phyloP scores from a whole-genome alignment of 2,888 invertebrate genomes.

The Andrena bicolor region DNA sequence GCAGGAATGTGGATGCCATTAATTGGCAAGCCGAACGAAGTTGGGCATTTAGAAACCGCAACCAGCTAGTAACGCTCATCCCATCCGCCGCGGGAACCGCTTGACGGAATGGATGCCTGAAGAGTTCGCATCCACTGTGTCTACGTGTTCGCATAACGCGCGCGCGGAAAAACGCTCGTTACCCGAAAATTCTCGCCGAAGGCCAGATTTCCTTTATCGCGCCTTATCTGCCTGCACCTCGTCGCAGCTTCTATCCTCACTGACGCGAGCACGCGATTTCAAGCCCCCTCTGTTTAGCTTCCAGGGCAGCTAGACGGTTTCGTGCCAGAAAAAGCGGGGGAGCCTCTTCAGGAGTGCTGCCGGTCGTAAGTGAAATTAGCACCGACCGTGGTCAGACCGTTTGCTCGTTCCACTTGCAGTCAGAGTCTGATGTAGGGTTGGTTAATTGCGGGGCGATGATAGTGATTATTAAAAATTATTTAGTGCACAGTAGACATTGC shows the following conservation, averaged over 20 bases:
- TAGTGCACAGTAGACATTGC: no score
- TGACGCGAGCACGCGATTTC: constrained; percentile 16
- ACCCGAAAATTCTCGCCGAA: constrained; percentile 42
- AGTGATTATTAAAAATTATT: no score
- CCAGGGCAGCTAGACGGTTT: neutral
- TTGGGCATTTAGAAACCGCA: constrained; percentile 57
- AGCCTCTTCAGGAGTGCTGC: neutral
- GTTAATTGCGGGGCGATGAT: no score
- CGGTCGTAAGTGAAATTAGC: constrained; percentile 19
- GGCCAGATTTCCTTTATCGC: constrained; percentile 20
- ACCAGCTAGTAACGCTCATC: constrained; percentile 22
- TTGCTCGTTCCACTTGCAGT: neutral
- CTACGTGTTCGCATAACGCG: constrained; percentile 42
- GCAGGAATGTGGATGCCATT: constrained; percentile 73
- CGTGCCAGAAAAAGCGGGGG: neutral
- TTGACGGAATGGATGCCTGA: constrained; percentile 19
- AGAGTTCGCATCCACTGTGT: constrained; percentile 42
- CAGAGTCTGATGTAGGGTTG: no score
- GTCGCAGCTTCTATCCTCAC: neutral
- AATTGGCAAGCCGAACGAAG: constrained; percentile 73
- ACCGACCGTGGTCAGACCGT: constrained; percentile 5
- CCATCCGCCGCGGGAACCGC: constrained; percentile 44
- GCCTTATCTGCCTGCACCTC: constrained; percentile 11
- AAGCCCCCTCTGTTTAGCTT: neutral
- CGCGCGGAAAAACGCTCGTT: constrained; percentile 25